Conservation (phyloP, 1,140 invertebrate species). For the Solen grandis region DNA sequence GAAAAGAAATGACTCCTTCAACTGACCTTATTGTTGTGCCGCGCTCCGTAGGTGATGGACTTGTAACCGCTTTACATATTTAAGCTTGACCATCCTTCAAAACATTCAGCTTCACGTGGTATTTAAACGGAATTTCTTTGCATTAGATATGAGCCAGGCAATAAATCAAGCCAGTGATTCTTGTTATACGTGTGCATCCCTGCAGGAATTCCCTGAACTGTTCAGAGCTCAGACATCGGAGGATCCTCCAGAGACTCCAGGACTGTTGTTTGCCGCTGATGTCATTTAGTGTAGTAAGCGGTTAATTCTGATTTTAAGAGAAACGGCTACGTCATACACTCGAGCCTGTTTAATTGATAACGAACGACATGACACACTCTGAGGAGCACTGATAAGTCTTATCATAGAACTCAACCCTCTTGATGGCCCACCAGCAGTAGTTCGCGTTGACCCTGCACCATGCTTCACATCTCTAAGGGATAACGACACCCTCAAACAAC, state of each 20-base stretch:
- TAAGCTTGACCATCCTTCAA: constrained; percentile 59
- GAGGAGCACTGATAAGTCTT: not conserved
- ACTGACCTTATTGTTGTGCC: constrained; percentile 61
- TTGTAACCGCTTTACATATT: constrained; percentile 62
- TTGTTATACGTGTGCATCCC: constrained; percentile 57
- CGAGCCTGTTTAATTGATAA: not conserved
- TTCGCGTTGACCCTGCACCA: not conserved
- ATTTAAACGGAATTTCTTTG: constrained; percentile 52
- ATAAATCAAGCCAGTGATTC: not conserved
- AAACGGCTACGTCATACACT: constrained; percentile 49
- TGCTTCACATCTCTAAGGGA: too few relatives aligned
- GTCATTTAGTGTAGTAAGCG: constrained; percentile 42
- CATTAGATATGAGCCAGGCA: constrained; percentile 56
- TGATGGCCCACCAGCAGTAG: constrained; percentile 4
- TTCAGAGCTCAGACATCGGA: constrained; percentile 18
- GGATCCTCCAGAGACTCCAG: constrained; percentile 1
- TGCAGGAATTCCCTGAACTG: constrained; percentile 16
- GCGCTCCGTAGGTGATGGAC: constrained; percentile 48
- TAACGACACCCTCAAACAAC: not conserved
- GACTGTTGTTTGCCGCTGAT: constrained; percentile 45
- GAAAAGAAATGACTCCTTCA: constrained; percentile 46
- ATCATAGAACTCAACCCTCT: not conserved
- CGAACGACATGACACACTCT: constrained; percentile 7
- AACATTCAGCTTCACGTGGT: constrained; percentile 55
- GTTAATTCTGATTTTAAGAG: constrained; percentile 49